A percentile compares a stretch with the other conserved stretches of the same genome.
Evolutionary conservation across 1,140 invertebrate species (phyloP).

Genomic region (Arctopsyche grandis): DNA sequence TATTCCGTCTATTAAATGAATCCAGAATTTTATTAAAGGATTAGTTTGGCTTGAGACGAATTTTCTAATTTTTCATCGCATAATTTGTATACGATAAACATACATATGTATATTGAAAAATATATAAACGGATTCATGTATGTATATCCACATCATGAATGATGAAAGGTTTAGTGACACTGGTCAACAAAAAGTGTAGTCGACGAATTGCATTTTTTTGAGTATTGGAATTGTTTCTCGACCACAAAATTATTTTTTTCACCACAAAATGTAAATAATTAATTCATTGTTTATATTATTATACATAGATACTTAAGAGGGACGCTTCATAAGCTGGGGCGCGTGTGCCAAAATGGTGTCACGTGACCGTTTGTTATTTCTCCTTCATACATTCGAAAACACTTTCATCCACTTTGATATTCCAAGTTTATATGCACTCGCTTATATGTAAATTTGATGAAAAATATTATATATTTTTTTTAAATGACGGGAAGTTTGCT

Average conservation of each 20-base stretch:
- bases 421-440: neutral
- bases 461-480: neutral
- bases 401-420: neutral
- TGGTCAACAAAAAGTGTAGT: too few relatives aligned
- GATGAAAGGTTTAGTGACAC: too few relatives aligned
- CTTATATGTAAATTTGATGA: neutral
- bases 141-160: too few relatives aligned
- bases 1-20: neutral
- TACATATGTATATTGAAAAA: neutral
- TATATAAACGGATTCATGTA: too few relatives aligned
- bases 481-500: constrained; percentile 17
- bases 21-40: neutral
- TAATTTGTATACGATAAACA: neutral
- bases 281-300: neutral
- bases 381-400: neutral
- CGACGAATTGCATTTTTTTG: too few relatives aligned
- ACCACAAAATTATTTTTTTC: neutral
- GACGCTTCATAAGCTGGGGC: constrained; percentile 8
- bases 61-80: neutral
- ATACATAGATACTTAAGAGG: neutral
- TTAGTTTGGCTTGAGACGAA: neutral
- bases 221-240: too few relatives aligned
- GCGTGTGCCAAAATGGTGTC: constrained; percentile 21
- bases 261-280: neutral
- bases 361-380: constrained; percentile 18